Percentiles rank a stretch among this genome's conserved stretches.
Evolutionary conservation across 2,888 invertebrate species (phyloP).

Genomic region (Rutpela maculata): DNA sequence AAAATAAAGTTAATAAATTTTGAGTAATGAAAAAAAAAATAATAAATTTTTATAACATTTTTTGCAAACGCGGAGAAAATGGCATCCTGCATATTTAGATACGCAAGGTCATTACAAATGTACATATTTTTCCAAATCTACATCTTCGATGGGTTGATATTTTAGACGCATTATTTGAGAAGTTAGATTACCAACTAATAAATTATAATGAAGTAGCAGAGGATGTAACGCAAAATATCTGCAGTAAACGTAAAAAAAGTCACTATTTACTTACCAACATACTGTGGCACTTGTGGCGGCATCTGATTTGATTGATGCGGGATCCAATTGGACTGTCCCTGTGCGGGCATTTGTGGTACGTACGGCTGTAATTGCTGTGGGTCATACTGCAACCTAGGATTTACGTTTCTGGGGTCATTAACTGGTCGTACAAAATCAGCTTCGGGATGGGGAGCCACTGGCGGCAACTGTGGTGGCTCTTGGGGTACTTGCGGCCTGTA

Average conservation of each 20-base stretch:
- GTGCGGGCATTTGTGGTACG: slow-evolving; percentile 53
- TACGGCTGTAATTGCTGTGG: slow-evolving; percentile 51
- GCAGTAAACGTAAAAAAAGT: not conserved
- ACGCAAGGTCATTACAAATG: too few species aligned
- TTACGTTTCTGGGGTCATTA: slow-evolving; percentile 56
- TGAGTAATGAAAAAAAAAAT: too few species aligned
- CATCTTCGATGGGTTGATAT: too few species aligned
- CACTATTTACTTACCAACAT: slow-evolving; percentile 61
- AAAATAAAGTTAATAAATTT: too few species aligned
- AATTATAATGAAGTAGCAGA: too few species aligned
- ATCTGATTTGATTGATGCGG: slow-evolving; percentile 67
- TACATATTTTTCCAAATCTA: too few species aligned
- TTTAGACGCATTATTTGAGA: too few species aligned
- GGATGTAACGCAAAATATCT: too few species aligned
- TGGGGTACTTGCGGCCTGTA: slow-evolving; percentile 42
- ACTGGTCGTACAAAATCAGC: slow-evolving; percentile 64
- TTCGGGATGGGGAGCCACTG: slow-evolving; percentile 49
- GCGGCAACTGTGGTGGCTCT: slow-evolving; percentile 45
- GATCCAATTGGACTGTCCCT: slow-evolving; percentile 62
- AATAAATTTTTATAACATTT: too few species aligned
- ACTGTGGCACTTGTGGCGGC: slow-evolving; percentile 66
- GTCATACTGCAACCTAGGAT: slow-evolving; percentile 52
- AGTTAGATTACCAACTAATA: too few species aligned
- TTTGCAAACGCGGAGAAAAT: too few species aligned
- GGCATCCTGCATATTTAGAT: too few species aligned